Evolutionary conservation across 2,888 invertebrate genomes (phyloP).

Genomic region (Dolichomitus sp.): DNA sequence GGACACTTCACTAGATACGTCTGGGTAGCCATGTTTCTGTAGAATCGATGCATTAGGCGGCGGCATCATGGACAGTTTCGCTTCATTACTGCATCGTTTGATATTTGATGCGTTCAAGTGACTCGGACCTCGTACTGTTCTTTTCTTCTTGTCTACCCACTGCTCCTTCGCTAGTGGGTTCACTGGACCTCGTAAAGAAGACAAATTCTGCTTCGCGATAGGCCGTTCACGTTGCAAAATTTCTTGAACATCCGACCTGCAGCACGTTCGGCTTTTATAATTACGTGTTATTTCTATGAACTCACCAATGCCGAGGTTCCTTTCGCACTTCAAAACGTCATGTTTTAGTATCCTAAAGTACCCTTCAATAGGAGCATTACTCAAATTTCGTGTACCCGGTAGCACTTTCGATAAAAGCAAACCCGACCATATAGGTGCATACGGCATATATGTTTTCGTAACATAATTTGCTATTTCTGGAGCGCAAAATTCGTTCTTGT

Average conservation of each 20-base stretch:
- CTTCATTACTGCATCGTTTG: not conserved
- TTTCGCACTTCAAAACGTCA: not conserved
- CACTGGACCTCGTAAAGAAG: slow-evolving; percentile 10
- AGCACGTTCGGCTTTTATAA: slow-evolving; percentile 15
- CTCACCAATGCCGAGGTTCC: slow-evolving; percentile 16
- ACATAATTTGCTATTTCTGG: slow-evolving; percentile 18
- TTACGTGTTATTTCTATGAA: slow-evolving; percentile 16
- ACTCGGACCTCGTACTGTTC: not conserved
- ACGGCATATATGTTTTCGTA: slow-evolving; percentile 21
- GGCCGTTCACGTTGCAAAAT: slow-evolving; percentile 19
- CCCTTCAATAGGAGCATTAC: slow-evolving; percentile 30
- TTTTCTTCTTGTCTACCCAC: slow-evolving; percentile 12
- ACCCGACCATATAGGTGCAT: slow-evolving; percentile 19
- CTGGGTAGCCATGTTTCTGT: not conserved
- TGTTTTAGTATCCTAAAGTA: slow-evolving; percentile 30
- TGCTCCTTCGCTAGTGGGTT: slow-evolving; percentile 13
- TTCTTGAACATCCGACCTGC: slow-evolving; percentile 8
- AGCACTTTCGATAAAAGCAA: slow-evolving; percentile 2
- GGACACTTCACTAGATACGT: not conserved
- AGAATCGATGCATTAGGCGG: not conserved
- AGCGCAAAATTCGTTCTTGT: slow-evolving; percentile 1
- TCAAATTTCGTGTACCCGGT: slow-evolving; percentile 6
- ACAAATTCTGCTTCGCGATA: slow-evolving; percentile 5
- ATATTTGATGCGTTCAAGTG: slow-evolving; percentile 7
- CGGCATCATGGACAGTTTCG: not conserved